Percentiles rank a stretch among this genome's conserved stretches.
phyloP scores from a whole-genome alignment of 2,888 invertebrate species.

The Tubiluchus corallicola region DNA sequence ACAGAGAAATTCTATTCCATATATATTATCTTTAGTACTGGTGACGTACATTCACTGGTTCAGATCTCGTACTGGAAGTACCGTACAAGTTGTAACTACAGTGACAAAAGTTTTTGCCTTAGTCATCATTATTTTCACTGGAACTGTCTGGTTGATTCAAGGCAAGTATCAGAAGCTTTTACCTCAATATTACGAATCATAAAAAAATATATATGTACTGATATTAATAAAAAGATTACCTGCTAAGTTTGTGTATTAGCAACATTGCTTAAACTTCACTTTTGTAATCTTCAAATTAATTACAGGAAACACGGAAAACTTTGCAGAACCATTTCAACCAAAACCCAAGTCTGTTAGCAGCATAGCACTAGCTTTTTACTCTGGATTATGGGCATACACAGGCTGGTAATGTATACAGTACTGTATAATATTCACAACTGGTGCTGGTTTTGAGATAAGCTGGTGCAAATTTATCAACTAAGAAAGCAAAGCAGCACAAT shows the following conservation, averaged over 20 bases:
- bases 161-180: neutral
- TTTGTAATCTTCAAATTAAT: no score
- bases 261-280: neutral
- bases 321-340: neutral
- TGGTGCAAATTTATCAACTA: no score
- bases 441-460: no score
- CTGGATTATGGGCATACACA: neutral
- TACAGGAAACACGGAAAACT: constrained; percentile 1
- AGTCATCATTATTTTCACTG: neutral
- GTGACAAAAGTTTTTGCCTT: neutral
- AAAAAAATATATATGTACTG: neutral
- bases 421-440: no score
- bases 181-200: neutral
- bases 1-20: no score
- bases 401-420: no score
- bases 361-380: constrained; percentile 1
- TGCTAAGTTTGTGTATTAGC: neutral
- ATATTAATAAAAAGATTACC: constrained; percentile 3
- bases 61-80: neutral
- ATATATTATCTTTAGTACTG: no score
- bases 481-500: no score
- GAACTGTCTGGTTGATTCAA: neutral
- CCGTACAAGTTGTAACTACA: neutral
- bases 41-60: neutral
- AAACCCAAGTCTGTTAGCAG: neutral